phyloP scores from a whole-genome alignment of 2,113 vertebrate species.

The Corydoras sp. region DNA sequence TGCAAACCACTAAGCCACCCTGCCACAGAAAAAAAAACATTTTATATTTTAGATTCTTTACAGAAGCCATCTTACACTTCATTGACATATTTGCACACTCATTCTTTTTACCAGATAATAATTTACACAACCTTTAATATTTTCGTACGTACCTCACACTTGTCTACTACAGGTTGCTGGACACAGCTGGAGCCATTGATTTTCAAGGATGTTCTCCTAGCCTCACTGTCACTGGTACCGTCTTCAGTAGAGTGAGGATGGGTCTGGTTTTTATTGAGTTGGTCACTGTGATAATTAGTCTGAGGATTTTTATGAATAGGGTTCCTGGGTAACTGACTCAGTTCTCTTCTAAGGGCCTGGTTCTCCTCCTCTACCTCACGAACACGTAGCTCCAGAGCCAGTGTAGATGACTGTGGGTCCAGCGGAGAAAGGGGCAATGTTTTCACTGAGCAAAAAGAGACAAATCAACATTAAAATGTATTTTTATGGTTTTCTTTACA shows the following conservation, averaged over 20 bases:
- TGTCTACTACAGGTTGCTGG: constrained; percentile 88
- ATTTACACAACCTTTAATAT: not conserved
- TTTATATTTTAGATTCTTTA: too few relatives aligned
- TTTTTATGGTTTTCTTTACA: too few relatives aligned
- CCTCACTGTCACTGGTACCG: constrained; percentile 89
- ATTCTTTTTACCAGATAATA: too few relatives aligned
- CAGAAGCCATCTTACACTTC: too few relatives aligned
- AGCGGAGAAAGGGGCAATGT: constrained; percentile 80
- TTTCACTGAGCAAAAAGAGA: constrained; percentile 73
- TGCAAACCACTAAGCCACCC: too few relatives aligned
- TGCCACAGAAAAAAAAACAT: too few relatives aligned
- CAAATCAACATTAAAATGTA: not conserved
- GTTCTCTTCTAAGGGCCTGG: constrained; percentile 78
- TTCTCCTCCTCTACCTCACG: constrained; percentile 95
- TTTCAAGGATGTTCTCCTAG: constrained; percentile 71
- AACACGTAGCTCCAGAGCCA: constrained; percentile 80
- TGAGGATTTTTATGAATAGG: constrained; percentile 43
- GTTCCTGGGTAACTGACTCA: constrained; percentile 74
- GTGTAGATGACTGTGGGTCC: constrained; percentile 77
- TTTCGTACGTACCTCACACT: constrained; percentile 84
- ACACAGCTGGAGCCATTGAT: constrained; percentile 88
- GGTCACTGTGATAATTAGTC: constrained; percentile 31
- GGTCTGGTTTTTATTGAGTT: constrained; percentile 74
- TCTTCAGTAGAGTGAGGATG: constrained; percentile 88
- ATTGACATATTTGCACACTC: too few relatives aligned